Evolutionary conservation across 2,113 vertebrate species (phyloP).

Genomic region (Barbus barbus): DNA sequence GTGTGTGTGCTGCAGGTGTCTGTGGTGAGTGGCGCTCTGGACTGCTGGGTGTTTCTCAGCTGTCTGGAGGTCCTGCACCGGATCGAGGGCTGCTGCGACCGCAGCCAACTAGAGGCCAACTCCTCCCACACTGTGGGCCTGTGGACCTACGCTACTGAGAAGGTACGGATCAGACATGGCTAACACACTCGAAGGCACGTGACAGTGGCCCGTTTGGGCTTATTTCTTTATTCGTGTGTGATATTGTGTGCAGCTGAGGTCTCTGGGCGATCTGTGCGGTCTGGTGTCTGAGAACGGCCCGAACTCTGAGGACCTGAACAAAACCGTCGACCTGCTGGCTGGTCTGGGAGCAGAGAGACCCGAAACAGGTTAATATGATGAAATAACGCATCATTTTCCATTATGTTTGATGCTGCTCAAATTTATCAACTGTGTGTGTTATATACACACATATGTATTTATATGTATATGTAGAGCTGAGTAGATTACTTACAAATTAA

Average conservation of each 20-base stretch:
- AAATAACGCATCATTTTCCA: neutral
- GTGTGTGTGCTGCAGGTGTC: conserved; percentile 76
- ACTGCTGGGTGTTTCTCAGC: conserved; percentile 95
- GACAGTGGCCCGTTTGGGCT: neutral
- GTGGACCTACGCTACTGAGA: conserved; percentile 95
- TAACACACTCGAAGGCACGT: neutral
- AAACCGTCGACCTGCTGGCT: conserved; percentile 93
- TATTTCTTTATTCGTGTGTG: neutral
- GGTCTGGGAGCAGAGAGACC: conserved; percentile 91
- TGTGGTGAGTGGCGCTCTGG: conserved; percentile 88
- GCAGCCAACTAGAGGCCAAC: conserved; percentile 87
- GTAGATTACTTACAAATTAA: no score
- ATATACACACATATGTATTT: no score
- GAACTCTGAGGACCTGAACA: conserved; percentile 91
- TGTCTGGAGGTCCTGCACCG: conserved; percentile 94
- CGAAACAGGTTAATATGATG: conserved; percentile 82
- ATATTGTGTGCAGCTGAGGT: conserved; percentile 79
- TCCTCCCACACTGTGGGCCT: conserved; percentile 91
- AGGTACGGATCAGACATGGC: conserved; percentile 74
- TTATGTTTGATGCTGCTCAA: neutral
- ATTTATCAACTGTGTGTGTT: no score
- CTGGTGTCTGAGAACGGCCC: conserved; percentile 89
- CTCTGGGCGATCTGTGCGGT: conserved; percentile 90
- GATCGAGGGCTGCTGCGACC: conserved; percentile 95
- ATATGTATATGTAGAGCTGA: no score